Evolutionary conservation across 1,140 invertebrate genomes (phyloP).

Genomic region (Drosophila bipectinata): DNA sequence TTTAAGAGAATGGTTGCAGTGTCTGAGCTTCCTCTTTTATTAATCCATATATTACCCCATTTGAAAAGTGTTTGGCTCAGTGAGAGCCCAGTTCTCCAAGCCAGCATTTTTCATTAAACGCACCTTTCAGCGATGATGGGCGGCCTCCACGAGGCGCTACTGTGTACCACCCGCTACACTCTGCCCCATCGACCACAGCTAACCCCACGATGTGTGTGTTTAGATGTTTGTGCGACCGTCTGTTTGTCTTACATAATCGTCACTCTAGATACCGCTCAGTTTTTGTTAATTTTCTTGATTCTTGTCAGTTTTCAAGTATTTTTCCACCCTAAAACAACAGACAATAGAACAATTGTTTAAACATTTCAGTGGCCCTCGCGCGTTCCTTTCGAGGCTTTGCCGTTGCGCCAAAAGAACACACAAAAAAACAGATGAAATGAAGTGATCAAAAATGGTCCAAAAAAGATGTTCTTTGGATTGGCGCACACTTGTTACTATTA

Average conservation of each 20-base stretch:
- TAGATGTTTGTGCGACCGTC: slow-evolving; percentile 70
- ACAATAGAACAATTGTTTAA: slow-evolving; percentile 83
- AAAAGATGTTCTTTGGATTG: slow-evolving; percentile 34
- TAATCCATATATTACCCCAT: too few species aligned
- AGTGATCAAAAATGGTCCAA: slow-evolving; percentile 15
- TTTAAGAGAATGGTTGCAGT: too few species aligned
- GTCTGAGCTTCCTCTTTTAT: too few species aligned
- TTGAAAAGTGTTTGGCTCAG: neutral
- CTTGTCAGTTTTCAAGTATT: slow-evolving; percentile 42
- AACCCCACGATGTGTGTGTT: slow-evolving; percentile 44
- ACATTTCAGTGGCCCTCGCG: slow-evolving; percentile 50
- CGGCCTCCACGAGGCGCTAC: slow-evolving; percentile 64
- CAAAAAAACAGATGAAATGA: slow-evolving; percentile 9
- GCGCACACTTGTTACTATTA: slow-evolving; percentile 31
- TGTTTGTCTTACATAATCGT: slow-evolving; percentile 82
- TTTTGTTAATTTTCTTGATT: slow-evolving; percentile 37
- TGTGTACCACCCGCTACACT: neutral
- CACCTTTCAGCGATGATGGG: slow-evolving; percentile 48
- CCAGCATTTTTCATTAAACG: slow-evolving; percentile 47
- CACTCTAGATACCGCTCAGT: slow-evolving; percentile 75
- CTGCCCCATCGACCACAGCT: neutral
- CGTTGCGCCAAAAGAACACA: slow-evolving; percentile 57
- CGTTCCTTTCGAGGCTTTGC: slow-evolving; percentile 47
- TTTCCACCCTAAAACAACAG: slow-evolving; percentile 68
- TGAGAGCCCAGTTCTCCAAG: slow-evolving; percentile 5